These are phyloP conservation scores for Cryptophagus acutangulus DNA, from an alignment of 2,888 invertebrate genomes.

Conservation along the genomic window DNA sequence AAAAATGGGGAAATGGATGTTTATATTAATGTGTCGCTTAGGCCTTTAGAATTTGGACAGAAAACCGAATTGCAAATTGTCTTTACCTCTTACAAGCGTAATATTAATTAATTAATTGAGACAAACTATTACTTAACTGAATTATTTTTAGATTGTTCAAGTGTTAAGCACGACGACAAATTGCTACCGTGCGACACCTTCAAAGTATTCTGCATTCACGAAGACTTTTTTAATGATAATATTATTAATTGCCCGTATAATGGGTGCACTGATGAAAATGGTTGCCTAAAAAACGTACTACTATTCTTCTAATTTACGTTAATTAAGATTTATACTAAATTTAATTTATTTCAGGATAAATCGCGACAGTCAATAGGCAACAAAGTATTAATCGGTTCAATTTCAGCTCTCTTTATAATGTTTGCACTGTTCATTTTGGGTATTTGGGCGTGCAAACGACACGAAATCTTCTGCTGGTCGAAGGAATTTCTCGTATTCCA, in stretches of 20 bases:
- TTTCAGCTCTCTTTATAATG: conserved; percentile 47
- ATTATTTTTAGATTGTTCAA: conserved; percentile 5
- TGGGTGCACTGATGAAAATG: conserved; percentile 45
- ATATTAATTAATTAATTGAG: conserved; percentile 13
- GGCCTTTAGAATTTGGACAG: conserved; percentile 12
- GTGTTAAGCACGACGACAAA: not conserved
- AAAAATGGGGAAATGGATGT: conserved; percentile 19
- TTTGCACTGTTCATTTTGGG: conserved; percentile 51
- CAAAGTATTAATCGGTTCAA: conserved; percentile 50
- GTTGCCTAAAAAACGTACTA: conserved; percentile 32
- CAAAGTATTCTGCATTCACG: conserved; percentile 41
- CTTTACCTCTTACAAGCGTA: conserved; percentile 48
- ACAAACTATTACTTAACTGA: not conserved
- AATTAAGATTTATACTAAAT: not conserved
- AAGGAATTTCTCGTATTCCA: too few relatives aligned
- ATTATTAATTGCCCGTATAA: conserved; percentile 45
- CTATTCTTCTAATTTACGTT: not conserved
- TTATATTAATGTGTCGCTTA: conserved; percentile 16
- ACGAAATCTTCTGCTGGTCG: conserved; percentile 51
- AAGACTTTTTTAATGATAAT: conserved; percentile 45
- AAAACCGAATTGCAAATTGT: conserved; percentile 42
- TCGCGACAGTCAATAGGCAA: conserved; percentile 23
- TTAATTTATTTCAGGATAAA: conserved; percentile 5
- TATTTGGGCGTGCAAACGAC: conserved; percentile 49
- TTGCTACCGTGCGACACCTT: conserved; percentile 20